Percentiles rank a stretch among this genome's conserved stretches.
Conservation (phyloP, 2,797 vertebrate species). For the Schizopygopsis pylzovi region DNA sequence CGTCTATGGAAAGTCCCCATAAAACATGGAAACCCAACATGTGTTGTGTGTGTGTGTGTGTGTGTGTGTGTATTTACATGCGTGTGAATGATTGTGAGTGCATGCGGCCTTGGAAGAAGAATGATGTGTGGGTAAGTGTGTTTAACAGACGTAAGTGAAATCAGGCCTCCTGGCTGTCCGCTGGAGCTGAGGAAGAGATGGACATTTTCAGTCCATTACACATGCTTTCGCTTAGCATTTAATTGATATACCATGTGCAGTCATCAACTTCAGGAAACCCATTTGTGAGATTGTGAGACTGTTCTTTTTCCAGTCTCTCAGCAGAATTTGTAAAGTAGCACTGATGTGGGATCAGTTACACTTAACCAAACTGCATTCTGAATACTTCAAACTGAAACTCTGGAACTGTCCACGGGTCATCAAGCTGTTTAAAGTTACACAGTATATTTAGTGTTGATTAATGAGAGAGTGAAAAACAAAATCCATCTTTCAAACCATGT, state of each 20-base stretch:
- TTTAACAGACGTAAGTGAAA: slow-evolving; percentile 53
- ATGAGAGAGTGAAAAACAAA: too few species aligned
- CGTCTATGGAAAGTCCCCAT: too few species aligned
- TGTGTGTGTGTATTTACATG: slow-evolving; percentile 8
- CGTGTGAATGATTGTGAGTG: slow-evolving; percentile 36
- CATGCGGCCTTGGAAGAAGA: background rate
- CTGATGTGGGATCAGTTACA: background rate
- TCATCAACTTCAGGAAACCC: slow-evolving; percentile 36
- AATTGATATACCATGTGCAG: slow-evolving; percentile 47
- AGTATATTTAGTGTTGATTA: background rate
- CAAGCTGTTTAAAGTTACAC: background rate
- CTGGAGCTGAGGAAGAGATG: slow-evolving; percentile 22
- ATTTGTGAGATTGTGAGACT: slow-evolving; percentile 29
- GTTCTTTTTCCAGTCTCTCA: background rate
- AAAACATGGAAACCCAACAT: too few species aligned
- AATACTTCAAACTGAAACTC: slow-evolving; percentile 76
- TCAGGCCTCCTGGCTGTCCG: slow-evolving; percentile 40
- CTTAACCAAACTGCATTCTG: slow-evolving; percentile 60
- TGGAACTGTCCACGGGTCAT: background rate
- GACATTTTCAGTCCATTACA: slow-evolving; percentile 47
- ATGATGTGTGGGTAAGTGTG: slow-evolving; percentile 47
- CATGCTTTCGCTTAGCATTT: slow-evolving; percentile 42
- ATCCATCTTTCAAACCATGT: background rate
- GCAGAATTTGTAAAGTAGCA: slow-evolving; percentile 70
- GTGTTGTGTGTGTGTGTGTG: too few species aligned